Percentiles rank a stretch among this genome's conserved stretches.
Conservation (phyloP, 2,113 vertebrate species). For the Sitta europaea region DNA sequence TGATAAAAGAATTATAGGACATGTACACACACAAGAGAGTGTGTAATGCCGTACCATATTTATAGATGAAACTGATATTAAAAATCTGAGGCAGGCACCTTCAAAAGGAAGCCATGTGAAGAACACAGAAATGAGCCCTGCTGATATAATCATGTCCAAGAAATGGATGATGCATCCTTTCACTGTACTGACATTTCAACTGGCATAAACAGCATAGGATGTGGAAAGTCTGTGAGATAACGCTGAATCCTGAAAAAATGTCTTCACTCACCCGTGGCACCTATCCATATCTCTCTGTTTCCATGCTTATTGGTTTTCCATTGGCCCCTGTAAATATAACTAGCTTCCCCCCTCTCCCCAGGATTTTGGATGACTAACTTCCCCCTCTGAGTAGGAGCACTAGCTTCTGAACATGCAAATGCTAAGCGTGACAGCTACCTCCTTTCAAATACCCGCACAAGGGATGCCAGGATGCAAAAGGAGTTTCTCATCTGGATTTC, state of each 20-base stretch:
- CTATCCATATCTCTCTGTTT: neutral
- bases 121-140: neutral
- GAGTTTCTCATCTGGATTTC: neutral
- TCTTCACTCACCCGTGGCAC: neutral
- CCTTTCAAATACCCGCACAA: neutral
- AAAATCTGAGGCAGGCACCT: neutral
- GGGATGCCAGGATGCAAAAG: neutral
- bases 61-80: neutral
- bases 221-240: neutral
- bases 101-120: neutral
- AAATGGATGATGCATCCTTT: neutral
- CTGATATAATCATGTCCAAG: neutral
- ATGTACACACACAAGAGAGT: neutral
- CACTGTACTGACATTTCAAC: slow-evolving; percentile 6
- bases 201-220: neutral
- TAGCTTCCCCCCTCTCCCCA: neutral
- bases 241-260: neutral
- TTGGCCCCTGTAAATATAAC: neutral
- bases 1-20: neutral
- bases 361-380: neutral
- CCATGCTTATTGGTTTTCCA: neutral
- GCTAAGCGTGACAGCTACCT: neutral
- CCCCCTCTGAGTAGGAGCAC: neutral
- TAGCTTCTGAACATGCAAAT: neutral
- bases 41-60: neutral